Base-by-base conservation (phyloP, 2,797 vertebrate genomes). In the Erpetoichthys calabaricus region DNA sequence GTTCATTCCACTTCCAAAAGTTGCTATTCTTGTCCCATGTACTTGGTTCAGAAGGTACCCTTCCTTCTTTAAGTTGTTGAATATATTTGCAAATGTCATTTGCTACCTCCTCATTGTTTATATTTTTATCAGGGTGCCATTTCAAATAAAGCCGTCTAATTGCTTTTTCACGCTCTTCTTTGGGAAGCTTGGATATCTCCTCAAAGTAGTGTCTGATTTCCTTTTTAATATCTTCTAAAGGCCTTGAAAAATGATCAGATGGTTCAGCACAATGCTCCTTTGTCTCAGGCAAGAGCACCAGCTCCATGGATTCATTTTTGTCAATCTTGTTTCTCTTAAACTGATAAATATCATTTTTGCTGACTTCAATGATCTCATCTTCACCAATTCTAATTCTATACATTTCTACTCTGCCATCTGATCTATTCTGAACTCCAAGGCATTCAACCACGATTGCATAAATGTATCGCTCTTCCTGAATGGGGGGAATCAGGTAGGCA, bases 121-220 rank as follows among this genome's bases (percentile, higher is more conserved):
- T 64, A 59, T 90, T 89, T 70, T 88, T 90, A 72, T 89, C 84
- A 56, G 86, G 86, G 58, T 89, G 86, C 76, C 84, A 88, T 57
- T 57, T 75, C 0, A 89, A 71, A 64, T 78, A 88, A 41, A 89
- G 67, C n/a, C 87, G 77, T 63, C 65, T 78, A 54, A 87, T 70
- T 7, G 79, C 83, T 67, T 82, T 87, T 0, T 25, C 2, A 58
- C 63, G 75, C 56, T 86, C 80, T 4, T 74, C 75, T n/a, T 47
- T 4, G 1, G 72, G 67, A 59, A 89, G 73, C n/a, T 10, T 63
- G 80, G 80, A 84, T 55, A 89, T 79, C 58, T 82, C 70, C 49
- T 41, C 55, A 60, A 90, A 64, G 60, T 67, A 70, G 63, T 70
- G 60, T 59, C 89, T 82, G 64, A 89, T 85, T 71, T 89, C 85